Evolutionary conservation across 2,797 vertebrate genomes (phyloP).

Genomic region (Hylomyscus alleni): DNA sequence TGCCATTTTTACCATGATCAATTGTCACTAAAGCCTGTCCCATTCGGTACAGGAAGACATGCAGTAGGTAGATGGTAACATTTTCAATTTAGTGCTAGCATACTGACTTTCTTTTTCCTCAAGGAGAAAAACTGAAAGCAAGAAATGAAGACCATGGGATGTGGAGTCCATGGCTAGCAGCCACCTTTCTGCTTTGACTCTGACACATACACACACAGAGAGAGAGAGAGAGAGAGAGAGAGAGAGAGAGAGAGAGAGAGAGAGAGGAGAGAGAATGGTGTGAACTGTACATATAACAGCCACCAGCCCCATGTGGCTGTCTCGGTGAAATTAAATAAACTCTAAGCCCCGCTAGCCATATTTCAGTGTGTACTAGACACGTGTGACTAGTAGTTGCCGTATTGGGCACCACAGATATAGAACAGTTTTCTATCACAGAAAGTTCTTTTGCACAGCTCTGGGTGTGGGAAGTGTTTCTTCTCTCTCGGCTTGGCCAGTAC

Average conservation of each 20-base stretch:
- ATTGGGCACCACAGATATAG: constrained; percentile 36
- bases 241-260: too few relatives aligned
- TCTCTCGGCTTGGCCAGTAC: constrained; percentile 49
- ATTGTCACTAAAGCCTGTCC: not conserved
- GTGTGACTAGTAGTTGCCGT: not conserved
- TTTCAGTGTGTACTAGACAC: constrained; percentile 25
- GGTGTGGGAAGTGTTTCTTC: constrained; percentile 80
- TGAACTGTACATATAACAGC: not conserved
- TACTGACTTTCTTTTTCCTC: not conserved
- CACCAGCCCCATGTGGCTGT: not conserved
- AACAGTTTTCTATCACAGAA: constrained; percentile 54
- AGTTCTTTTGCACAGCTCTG: constrained; percentile 64
- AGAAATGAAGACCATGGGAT: not conserved
- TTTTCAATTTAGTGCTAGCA: not conserved
- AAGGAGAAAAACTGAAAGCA: not conserved
- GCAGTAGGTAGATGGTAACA: not conserved
- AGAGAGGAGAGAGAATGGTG: not conserved
- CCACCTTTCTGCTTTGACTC: not conserved
- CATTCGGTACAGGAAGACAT: not conserved
- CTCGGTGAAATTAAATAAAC: not conserved
- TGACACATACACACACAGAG: not conserved
- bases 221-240: too few relatives aligned
- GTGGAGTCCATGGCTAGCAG: not conserved
- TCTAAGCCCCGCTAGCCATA: not conserved
- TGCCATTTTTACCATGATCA: not conserved